A percentile compares a stretch with the other conserved stretches of the same genome.
These are phyloP conservation scores for Psophia crepitans DNA, from an alignment of 2,113 vertebrate genomes.

Conservation along the genomic window DNA sequence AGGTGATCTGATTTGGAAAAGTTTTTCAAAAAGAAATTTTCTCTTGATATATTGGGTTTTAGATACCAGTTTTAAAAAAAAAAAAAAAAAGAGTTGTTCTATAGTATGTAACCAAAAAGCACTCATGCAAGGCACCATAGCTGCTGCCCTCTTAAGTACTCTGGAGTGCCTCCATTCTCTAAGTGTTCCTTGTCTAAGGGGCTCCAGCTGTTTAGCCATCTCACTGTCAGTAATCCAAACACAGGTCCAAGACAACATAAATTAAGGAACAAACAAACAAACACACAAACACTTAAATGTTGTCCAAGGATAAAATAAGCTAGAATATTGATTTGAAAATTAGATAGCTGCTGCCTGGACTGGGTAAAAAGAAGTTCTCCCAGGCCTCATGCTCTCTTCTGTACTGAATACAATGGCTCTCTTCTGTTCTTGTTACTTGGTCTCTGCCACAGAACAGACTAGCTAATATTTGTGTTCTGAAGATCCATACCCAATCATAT, in stretches of 20 bases:
- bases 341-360: not conserved
- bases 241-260: not conserved
- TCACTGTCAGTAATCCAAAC: not conserved
- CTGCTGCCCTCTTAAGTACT: not conserved
- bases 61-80: not conserved
- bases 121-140: not conserved
- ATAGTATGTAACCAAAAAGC: not conserved
- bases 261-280: not conserved
- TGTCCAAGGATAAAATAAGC: not conserved
- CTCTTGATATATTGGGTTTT: not conserved
- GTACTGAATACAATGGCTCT: not conserved
- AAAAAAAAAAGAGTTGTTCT: not conserved
- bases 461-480: not conserved
- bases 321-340: not conserved
- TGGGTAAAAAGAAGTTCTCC: not conserved
- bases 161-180: not conserved
- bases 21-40: not conserved
- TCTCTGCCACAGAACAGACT: not conserved
- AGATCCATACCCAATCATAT: not conserved
- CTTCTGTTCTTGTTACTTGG: not conserved
- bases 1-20: not conserved
- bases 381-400: not conserved
- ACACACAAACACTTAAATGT: not conserved
- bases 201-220: not conserved
- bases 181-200: not conserved